Base-by-base conservation (phyloP, 1,140 invertebrate species). In the Lucilia cuprina region DNA sequence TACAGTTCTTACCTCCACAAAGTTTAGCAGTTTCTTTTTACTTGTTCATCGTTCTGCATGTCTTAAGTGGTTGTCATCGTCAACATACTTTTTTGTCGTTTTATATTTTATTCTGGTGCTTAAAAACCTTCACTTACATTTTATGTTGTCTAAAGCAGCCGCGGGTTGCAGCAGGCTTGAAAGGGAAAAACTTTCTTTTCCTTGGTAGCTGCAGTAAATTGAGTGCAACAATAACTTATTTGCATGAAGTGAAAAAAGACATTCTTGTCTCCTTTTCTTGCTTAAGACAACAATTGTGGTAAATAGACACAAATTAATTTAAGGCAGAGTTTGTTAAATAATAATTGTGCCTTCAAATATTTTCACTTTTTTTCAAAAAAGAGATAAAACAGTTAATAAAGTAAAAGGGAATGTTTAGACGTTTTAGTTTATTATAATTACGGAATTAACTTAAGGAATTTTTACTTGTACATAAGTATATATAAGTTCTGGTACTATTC, bases 171-270 rank as follows among this genome's bases (percentile, higher is more conserved):
- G 41, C 7, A 49, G n/a, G 41, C 34, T 80, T 80, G 14, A 21
- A 21, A 50, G n/a, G 14, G 47, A 12, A 80, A 80, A 80, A 30
- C 25, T 30, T 30, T 30, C 25, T n/a, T 80, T 80, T 80, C 49
- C 41, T 80, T 34, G 17, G 50, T 41, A 47, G n/a, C 25, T 30
- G 25, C 25, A 12, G 77, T 47, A 80, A 80, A 80, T 80, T 80
- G 77, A 80, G 77, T 80, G 77, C 77, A 80, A 49, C 77, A 80
- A 80, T 80, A 80, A 80, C 41, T 80, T 50, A 80, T 80, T 49
- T 49, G 77, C n/a, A 50, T 50, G 77, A 25, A 25, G 34, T 14
- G 77, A 21, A 47, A 21, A 80, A 80, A 50, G 77, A 80, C n/a
- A 80, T 21, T 30, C 25, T 30, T 2, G 25, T 30, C 25, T 30